phyloP scores from a whole-genome alignment of 2,888 invertebrate genomes.

The Gibbula magus region DNA sequence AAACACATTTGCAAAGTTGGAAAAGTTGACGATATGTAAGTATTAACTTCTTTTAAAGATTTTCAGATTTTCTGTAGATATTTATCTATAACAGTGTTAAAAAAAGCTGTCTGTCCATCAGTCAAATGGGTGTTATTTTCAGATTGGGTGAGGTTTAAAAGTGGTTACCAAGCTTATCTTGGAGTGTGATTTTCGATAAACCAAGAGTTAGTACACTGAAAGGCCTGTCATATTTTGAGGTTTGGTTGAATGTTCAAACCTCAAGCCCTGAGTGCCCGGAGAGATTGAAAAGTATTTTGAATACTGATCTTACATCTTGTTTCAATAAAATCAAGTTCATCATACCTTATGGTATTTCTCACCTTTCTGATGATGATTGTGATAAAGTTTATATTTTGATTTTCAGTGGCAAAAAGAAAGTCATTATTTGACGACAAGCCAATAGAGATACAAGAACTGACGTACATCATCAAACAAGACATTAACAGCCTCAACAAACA shows the following conservation, averaged over 20 bases:
- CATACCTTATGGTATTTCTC: not conserved
- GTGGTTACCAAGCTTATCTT: no score
- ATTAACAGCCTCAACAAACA: constrained; percentile 95
- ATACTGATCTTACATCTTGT: constrained; percentile 55
- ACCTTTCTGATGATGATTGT: not conserved
- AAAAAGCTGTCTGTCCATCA: no score
- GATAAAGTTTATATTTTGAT: constrained; percentile 6
- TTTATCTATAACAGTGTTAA: no score
- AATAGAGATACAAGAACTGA: constrained; percentile 96
- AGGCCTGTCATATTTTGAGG: no score
- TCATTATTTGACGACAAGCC: constrained; percentile 97
- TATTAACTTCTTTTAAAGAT: no score
- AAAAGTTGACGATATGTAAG: constrained; percentile 95
- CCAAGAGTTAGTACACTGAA: no score
- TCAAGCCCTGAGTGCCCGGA: no score
- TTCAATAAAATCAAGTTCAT: not conserved
- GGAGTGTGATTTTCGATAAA: no score
- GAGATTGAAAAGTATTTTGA: not conserved
- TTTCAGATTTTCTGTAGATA: no score
- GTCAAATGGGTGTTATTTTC: no score
- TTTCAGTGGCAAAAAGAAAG: constrained; percentile 91
- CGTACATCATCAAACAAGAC: constrained; percentile 97
- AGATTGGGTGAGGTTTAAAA: no score
- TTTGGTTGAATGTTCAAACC: no score
- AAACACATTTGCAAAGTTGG: constrained; percentile 96